These are phyloP conservation scores for Shargacucullia verbasci DNA, from an alignment of 2,888 invertebrate species.

Conservation along the genomic window DNA sequence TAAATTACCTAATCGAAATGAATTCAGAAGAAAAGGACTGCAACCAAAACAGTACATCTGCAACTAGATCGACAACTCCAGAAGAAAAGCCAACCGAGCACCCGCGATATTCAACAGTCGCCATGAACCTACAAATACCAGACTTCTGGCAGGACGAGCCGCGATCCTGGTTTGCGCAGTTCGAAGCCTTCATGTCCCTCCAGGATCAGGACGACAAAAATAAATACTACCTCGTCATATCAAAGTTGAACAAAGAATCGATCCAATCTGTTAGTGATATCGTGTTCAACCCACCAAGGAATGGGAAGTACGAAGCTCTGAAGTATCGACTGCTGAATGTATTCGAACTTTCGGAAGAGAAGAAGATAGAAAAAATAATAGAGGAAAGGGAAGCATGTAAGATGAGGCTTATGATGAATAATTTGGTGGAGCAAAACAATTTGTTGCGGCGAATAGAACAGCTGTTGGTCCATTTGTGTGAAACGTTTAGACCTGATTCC, in stretches of 20 bases:
- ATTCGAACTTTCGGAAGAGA: neutral
- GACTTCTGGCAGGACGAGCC: slow-evolving; percentile 12
- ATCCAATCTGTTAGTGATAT: slow-evolving; percentile 2
- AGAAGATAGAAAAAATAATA: neutral
- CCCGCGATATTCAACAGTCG: neutral
- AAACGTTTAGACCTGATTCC: neutral
- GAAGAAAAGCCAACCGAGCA: neutral
- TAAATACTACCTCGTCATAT: slow-evolving; percentile 1
- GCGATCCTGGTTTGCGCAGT: slow-evolving; percentile 13
- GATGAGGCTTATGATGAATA: neutral
- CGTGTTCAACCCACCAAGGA: slow-evolving; percentile 1
- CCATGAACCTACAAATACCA: slow-evolving; percentile 6
- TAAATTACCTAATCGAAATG: neutral
- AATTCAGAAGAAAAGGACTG: neutral
- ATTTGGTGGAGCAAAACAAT: neutral
- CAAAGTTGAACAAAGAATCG: slow-evolving; percentile 7
- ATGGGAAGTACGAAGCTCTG: slow-evolving; percentile 7
- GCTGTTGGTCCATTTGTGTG: neutral
- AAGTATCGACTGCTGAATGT: slow-evolving; percentile 6
- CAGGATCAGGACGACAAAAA: slow-evolving; percentile 5
- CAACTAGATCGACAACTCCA: neutral
- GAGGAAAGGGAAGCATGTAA: neutral
- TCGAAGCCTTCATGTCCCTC: slow-evolving; percentile 15
- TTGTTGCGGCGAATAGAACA: neutral
- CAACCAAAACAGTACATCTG: too few relatives aligned